Conservation (phyloP, 2,113 vertebrate species). For the Sula dactylatra region DNA sequence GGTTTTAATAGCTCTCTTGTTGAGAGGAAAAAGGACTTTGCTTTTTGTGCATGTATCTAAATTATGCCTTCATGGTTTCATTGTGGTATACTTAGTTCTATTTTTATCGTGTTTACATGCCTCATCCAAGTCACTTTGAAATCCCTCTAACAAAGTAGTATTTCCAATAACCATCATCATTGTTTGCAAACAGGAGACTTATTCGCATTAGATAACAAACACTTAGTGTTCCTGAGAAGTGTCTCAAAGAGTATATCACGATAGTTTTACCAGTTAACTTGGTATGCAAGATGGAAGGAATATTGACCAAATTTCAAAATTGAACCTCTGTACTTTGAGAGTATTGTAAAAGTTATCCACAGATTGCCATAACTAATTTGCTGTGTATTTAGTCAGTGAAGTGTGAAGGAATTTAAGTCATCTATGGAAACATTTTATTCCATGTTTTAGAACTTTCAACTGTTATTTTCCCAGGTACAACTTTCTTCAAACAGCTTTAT, state of each 20-base stretch:
- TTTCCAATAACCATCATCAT: neutral
- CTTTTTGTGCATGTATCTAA: neutral
- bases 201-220: neutral
- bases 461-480: neutral
- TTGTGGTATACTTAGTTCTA: conserved; percentile 35
- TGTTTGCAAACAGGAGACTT: neutral
- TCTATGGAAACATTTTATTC: neutral
- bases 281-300: conserved; percentile 9
- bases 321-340: conserved; percentile 43
- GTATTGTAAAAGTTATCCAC: conserved; percentile 28
- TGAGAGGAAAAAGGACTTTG: neutral
- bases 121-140: conserved; percentile 43
- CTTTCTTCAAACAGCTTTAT: neutral
- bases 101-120: conserved; percentile 20
- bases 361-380: conserved; percentile 35
- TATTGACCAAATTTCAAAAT: conserved; percentile 61
- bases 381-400: conserved; percentile 16
- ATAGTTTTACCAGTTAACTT: conserved; percentile 45
- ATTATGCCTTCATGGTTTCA: conserved; percentile 34
- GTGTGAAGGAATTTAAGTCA: conserved; percentile 1
- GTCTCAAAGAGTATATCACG: neutral
- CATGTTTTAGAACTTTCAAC: neutral
- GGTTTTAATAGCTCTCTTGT: conserved; percentile 23
- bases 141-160: conserved; percentile 4
- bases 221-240: conserved; percentile 12